These are phyloP conservation scores for Chrysochloris asiatica DNA, from an alignment of 2,113 vertebrate genomes.

Conservation along the genomic window DNA sequence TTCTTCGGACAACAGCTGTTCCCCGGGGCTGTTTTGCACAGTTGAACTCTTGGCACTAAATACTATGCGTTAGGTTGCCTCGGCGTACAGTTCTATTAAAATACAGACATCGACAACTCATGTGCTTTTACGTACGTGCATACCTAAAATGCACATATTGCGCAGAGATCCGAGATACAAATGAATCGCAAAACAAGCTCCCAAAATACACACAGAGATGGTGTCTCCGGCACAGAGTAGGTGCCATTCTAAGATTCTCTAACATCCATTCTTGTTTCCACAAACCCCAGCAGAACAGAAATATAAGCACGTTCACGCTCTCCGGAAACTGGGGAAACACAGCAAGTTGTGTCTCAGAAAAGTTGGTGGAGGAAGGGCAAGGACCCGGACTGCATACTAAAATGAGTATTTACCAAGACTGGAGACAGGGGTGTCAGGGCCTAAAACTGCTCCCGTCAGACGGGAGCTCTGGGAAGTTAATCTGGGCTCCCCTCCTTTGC, in stretches of 20 bases:
- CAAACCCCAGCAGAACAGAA: background rate
- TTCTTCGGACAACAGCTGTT: constrained; percentile 76
- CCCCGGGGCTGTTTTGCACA: constrained; percentile 59
- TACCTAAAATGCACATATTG: background rate
- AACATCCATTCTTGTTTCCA: background rate
- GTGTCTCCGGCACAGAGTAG: background rate
- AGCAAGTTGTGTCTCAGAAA: background rate
- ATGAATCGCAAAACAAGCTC: background rate
- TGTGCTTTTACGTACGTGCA: background rate
- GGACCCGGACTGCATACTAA: background rate
- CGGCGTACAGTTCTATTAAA: constrained; percentile 33
- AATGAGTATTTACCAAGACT: background rate
- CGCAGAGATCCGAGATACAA: background rate
- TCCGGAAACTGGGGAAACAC: background rate
- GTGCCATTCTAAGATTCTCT: no score
- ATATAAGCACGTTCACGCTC: background rate
- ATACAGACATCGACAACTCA: constrained; percentile 2
- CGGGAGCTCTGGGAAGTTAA: background rate
- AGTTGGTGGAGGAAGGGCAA: background rate
- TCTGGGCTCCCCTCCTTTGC: background rate
- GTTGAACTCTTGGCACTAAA: constrained; percentile 74
- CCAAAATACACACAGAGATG: background rate
- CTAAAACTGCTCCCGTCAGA: background rate
- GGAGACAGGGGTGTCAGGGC: accelerated
- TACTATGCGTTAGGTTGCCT: constrained; percentile 33